Base-by-base conservation (phyloP, 1,140 invertebrate species). In the Psilanteris sp. region DNA sequence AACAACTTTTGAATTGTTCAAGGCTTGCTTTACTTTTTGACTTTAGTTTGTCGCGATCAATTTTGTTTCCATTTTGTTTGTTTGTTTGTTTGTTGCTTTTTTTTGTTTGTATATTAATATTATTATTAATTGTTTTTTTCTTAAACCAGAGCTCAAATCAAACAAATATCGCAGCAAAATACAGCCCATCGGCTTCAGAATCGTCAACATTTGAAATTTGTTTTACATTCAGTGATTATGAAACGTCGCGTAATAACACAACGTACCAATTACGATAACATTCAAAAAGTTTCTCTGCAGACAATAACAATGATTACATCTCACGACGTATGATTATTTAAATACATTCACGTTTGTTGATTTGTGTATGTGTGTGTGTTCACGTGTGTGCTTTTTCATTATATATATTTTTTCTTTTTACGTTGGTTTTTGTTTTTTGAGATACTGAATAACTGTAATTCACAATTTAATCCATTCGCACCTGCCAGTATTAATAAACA, bases 171-270 rank as follows among this genome's bases (percentile, higher is more conserved):
- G 10, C 9, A 48, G 50, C 39, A 15, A 54, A n/a, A 18, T 29
- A n/a, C 32, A 64, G 46, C 18, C 26, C 16, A 18, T 20, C 43
- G 8, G 32, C 18, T 64, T 24, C 14, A n/a, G 43, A 41, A 43
- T 66, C 5, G 15, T 52, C 43, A 31, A 11, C 27, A 36, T 61
- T 70, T 20, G 22, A 57, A 55, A 52, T 57, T 57, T 46, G 32
- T n/a, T 54, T 73, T 64, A 64, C 68, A 64, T 73, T 72, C 24
- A 55, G 22, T 64, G 57, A 72, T 41, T 64, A 55, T 55, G 52
- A 54, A 62, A 62, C 18, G 20, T 48, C 15, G 14, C 31, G 34
- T 41, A 31, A 10, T 43, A 41, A 13, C 9, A 26, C 43, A 41
- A 44, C 29, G 44, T 26, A 29, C 18, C 16, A 43, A 52, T 34